Evolutionary conservation across 2,113 vertebrate species (phyloP), one percentile per base, ranked within the genome.

Genomic region (Mesoclemmys tuberculata): DNA sequence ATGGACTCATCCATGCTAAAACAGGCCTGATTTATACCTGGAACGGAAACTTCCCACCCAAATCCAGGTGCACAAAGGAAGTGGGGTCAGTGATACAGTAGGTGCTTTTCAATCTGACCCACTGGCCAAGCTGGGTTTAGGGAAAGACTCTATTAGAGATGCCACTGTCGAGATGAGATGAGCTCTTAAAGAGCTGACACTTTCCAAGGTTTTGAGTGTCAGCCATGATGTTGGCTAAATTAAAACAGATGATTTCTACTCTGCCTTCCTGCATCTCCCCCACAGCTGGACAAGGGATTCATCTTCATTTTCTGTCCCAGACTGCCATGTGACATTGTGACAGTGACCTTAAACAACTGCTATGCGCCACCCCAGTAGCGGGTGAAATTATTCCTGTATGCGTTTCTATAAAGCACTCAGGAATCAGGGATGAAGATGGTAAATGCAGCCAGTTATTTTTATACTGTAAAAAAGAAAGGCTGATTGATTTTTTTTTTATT

Each of bases 71-170:
- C 21, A 74, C 5, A 11, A n/a, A 22, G 3, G n/a, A 52, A 54
- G 4, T 29, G 22, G 44, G 74, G 0, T 1, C 46, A 77, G 86
- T 85, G 93, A n/a, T 51, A 71, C 1, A 9, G 18, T 41, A 54
- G 29, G 5, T 27, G 41, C 35, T 35, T 6, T 6, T 31, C 21
- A 14, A 10, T 61, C 31, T 74, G 44, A 29, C 38, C n/a, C 41
- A 61, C 29, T 51, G 1, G 0, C 21, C n/a, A n/a, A 38, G 18
- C 68, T 31, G 19, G 7, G 38, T 46, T 52, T 8, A 2, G 11
- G 46, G 82, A 93, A 51, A 12, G 3, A 41, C 68, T 49, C 10
- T 41, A 21, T 46, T 21, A 38, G 1, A 44, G 74, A 83, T 44
- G 13, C 80, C 58, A 46, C 29, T 0, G 0, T 18, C 71, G 79